A percentile compares a stretch with the other conserved stretches of the same genome.
phyloP scores from a whole-genome alignment of 2,888 invertebrate species.

The Erebia palarica region DNA sequence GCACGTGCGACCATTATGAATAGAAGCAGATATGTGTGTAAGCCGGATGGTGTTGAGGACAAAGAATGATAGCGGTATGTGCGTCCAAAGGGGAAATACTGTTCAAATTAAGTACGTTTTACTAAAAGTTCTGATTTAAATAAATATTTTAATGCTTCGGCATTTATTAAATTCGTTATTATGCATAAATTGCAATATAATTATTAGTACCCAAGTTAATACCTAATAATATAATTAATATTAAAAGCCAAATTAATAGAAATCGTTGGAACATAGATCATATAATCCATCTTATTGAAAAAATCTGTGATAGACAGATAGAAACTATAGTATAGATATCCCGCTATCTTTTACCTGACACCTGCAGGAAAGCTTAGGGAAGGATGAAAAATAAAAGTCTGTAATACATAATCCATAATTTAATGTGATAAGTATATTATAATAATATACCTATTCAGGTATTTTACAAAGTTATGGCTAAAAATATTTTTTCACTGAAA shows the following conservation, averaged over 20 bases:
- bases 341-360: not conserved
- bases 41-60: constrained; percentile 53
- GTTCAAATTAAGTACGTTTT: not conserved
- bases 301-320: too few species aligned
- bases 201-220: too few species aligned
- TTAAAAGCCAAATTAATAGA: too few species aligned
- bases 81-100: not conserved
- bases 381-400: constrained; percentile 50
- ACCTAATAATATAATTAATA: too few species aligned
- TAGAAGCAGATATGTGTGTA: constrained; percentile 57
- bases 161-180: too few species aligned
- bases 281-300: too few species aligned
- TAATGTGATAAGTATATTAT: constrained; percentile 73
- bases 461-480: constrained; percentile 70
- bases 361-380: not conserved
- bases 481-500: constrained; percentile 63
- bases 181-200: too few species aligned
- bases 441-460: constrained; percentile 63
- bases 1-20: constrained; percentile 50
- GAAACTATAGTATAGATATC: too few species aligned
- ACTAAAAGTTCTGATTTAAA: not conserved
- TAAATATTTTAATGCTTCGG: too few species aligned
- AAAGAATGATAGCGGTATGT: constrained; percentile 40
- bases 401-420: constrained; percentile 70
- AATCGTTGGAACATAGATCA: too few species aligned